Evolutionary conservation across 2,113 vertebrate genomes (phyloP), one percentile per base, ranked within the genome.

Genomic region (Thymallus thymallus): DNA sequence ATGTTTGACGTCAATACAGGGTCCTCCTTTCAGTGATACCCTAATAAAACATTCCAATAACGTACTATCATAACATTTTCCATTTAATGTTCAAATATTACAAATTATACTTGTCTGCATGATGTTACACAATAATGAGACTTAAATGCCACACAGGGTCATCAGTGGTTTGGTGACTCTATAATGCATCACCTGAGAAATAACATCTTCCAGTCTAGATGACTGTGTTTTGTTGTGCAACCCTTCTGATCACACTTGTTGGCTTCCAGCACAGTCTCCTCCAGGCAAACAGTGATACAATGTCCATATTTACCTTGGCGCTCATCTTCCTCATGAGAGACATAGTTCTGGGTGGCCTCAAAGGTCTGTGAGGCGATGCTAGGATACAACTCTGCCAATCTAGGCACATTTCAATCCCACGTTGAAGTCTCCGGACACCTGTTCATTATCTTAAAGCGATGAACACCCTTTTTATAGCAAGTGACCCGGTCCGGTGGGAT

Each of bases 231-330:
- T 41, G 7, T 69, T 46, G 30, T 68, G 55, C 48, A 56, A 18
- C 66, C 66, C 4, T 16, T 68, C n/a, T 22, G 41, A 45, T 5
- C 1, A 23, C 26, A 41, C 64, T 64, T 68, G 69, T 75, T 76
- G 70, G 48, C 24, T 72, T 61, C 66, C 46, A 66, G 55, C 41
- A 48, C 30, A 45, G 18, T 72, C 35, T 69, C n/a, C 22, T 30
- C 67, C 1, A 51, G 48, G 55, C 81, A 69, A 76, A 81, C 10
- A 32, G 69, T 3, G 30, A 41, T 78, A 58, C 76, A 0, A 60
- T 55, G 74, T 56, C 75, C 24, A 74, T 86, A 83, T 89, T 88
- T 88, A 83, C 67, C 77, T 88, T 89, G 87, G 89, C 88, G 82
- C 87, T 91, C 90, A 88, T 91, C 90, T 83, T 24, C 29, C 71